Percentiles rank a stretch among this genome's conserved stretches.
Evolutionary conservation across 2,113 vertebrate genomes (phyloP).

Genomic region (Sarotherodon lohbergeri): DNA sequence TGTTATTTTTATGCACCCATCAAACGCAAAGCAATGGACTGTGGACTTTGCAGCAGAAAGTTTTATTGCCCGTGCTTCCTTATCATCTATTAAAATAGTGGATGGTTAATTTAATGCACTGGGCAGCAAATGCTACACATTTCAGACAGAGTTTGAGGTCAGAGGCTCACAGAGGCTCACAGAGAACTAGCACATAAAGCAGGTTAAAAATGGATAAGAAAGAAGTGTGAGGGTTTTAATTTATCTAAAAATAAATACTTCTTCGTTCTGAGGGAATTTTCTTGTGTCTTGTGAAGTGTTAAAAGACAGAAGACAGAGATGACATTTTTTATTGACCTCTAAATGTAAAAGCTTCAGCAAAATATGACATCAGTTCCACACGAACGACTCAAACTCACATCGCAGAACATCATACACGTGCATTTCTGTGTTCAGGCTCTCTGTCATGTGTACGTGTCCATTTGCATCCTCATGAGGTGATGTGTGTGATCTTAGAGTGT

Average conservation of each 20-base stretch:
- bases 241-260: not conserved
- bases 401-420: not conserved
- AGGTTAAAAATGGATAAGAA: not conserved
- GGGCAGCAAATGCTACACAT: not conserved
- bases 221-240: not conserved
- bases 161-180: not conserved
- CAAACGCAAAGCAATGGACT: not conserved
- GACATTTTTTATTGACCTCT: not conserved
- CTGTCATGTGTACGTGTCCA: not conserved
- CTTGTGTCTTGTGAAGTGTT: not conserved
- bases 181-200: not conserved
- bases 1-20: not conserved
- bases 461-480: not conserved
- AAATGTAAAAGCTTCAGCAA: not conserved
- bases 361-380: not conserved
- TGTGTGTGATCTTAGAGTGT: slow-evolving; percentile 19
- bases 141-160: not conserved
- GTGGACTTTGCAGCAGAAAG: not conserved
- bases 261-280: not conserved
- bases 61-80: not conserved
- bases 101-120: not conserved
- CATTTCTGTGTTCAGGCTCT: not conserved
- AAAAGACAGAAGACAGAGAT: not conserved
- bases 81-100: not conserved
- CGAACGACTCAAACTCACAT: not conserved